Percentiles rank a stretch among this genome's conserved stretches.
These are phyloP conservation scores for Ophion slaviceki DNA, from an alignment of 2,888 invertebrate genomes.

Conservation along the genomic window DNA sequence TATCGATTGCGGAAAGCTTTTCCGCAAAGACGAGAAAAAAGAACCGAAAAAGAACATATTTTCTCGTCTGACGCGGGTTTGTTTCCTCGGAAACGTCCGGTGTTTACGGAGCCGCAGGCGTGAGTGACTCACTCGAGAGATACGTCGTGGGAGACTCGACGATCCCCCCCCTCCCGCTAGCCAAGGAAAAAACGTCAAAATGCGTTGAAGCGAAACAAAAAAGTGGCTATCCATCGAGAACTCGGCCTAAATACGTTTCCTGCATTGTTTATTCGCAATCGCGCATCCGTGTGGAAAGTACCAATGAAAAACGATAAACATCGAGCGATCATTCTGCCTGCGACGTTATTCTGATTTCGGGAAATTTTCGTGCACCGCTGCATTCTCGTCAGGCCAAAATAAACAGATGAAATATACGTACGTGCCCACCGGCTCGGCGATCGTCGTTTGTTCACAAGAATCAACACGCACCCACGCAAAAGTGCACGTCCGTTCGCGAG, in stretches of 20 bases:
- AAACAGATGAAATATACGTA: slow-evolving; percentile 57
- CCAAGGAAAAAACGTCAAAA: not conserved
- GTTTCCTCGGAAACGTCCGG: slow-evolving; percentile 20
- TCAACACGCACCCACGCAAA: not conserved
- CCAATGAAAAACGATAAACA: not conserved
- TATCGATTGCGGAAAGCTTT: slow-evolving; percentile 33
- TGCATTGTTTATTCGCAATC: not conserved
- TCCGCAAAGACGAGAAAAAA: not conserved
- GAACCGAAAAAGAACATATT: not conserved
- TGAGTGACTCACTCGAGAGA: slow-evolving; percentile 9
- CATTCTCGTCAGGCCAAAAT: slow-evolving; percentile 45
- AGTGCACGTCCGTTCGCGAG: not conserved
- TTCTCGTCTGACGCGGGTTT: not conserved
- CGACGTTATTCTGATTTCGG: not conserved
- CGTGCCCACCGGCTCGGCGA: slow-evolving; percentile 39
- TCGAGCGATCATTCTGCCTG: not conserved
- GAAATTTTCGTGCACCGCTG: not conserved
- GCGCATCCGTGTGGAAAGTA: not conserved
- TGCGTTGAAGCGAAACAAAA: not conserved
- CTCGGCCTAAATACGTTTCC: not conserved
- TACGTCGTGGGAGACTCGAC: slow-evolving; percentile 10
- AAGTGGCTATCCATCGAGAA: not conserved
- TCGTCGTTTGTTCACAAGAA: slow-evolving; percentile 31
- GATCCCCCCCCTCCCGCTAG: not conserved
- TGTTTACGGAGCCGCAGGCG: slow-evolving; percentile 12